Percentiles rank a stretch among this genome's conserved stretches.
These are phyloP conservation scores for pig (Sus scrofa) DNA, from an alignment of 2,113 vertebrate species.

Conservation along the genomic window T2T-Sscrofa CM000822.6:8720501-8721000, in stretches of 20 bases:
- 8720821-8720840: neutral
- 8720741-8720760: neutral
- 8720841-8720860: neutral
- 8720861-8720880: neutral
- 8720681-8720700: neutral
- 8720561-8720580: neutral
- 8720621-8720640: neutral
- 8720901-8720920: neutral
- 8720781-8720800: neutral
- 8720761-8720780: neutral
- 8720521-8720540: neutral
- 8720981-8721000: neutral
- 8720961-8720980: neutral
- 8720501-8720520: neutral
- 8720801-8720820: neutral
- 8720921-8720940: neutral
- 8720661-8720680: neutral
- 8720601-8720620: neutral
- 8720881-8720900: neutral
- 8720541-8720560: neutral
- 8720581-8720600: neutral
- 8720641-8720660: neutral
- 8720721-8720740: neutral
- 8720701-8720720: neutral
- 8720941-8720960: conserved; percentile 19